These are phyloP conservation scores for Clarias batrachus DNA, from an alignment of 2,113 vertebrate genomes.

Conservation along the genomic window DNA sequence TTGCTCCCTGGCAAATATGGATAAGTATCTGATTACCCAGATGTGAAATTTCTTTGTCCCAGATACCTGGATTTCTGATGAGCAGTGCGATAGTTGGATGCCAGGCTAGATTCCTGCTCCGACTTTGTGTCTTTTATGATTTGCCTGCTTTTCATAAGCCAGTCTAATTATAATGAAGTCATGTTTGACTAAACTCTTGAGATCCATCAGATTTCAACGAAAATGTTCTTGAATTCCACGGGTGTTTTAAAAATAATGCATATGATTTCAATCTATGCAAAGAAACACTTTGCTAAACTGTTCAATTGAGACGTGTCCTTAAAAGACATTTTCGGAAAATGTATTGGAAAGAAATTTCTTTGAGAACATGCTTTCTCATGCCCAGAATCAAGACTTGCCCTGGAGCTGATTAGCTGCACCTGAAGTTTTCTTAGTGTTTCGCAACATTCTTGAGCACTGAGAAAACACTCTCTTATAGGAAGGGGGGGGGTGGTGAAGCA, in stretches of 20 bases:
- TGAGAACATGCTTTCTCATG: constrained; percentile 9
- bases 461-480: too few species aligned
- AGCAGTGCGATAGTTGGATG: neutral
- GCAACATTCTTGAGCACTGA: neutral
- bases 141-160: neutral
- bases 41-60: neutral
- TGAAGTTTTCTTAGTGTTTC: neutral
- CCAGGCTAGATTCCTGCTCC: neutral
- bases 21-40: neutral
- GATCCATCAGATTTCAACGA: neutral
- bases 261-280: neutral
- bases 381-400: neutral
- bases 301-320: neutral
- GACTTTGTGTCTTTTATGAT: neutral
- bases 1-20: neutral
- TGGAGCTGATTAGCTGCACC: neutral
- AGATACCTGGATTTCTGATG: neutral
- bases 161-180: neutral
- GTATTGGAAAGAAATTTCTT: neutral
- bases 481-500: too few species aligned
- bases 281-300: neutral
- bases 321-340: neutral
- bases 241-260: neutral
- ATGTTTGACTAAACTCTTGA: neutral
- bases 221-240: neutral